phyloP scores from a whole-genome alignment of 2,797 vertebrate genomes.

The Caiman crocodilus region DNA sequence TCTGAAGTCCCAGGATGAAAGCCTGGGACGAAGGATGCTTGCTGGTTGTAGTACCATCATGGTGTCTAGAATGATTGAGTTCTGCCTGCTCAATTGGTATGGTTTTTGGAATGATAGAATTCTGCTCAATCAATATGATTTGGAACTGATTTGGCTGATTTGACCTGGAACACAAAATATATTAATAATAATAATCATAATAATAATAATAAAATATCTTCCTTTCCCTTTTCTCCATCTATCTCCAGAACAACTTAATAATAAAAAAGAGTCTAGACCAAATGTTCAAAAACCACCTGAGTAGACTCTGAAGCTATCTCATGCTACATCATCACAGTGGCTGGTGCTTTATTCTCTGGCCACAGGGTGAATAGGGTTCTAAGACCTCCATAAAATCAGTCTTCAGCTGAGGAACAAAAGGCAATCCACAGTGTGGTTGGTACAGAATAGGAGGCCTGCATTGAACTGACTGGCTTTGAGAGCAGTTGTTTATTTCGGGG shows the following conservation, averaged over 20 bases:
- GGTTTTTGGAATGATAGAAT: too few species aligned
- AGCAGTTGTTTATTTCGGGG: neutral
- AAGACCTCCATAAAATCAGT: neutral
- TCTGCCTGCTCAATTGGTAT: too few species aligned
- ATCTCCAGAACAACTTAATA: slow-evolving; percentile 8
- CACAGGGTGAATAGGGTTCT: neutral
- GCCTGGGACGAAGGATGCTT: too few species aligned
- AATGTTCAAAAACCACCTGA: slow-evolving; percentile 5
- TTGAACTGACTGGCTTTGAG: neutral
- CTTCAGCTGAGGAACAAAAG: neutral
- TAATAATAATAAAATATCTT: too few species aligned
- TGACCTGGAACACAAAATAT: too few species aligned
- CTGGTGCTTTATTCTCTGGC: neutral
- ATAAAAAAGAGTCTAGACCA: slow-evolving; percentile 33
- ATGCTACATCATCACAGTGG: slow-evolving; percentile 2
- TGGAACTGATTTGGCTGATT: too few species aligned
- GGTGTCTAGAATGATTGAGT: too few species aligned
- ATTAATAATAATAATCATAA: too few species aligned
- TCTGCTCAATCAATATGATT: too few species aligned
- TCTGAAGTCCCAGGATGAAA: too few species aligned
- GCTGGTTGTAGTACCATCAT: too few species aligned
- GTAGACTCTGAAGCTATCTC: neutral
- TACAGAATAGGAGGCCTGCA: neutral
- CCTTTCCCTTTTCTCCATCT: neutral
- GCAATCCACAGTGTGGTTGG: neutral